These are phyloP conservation scores for Chloroceryle inda DNA, from an alignment of 2,797 vertebrate species.

Conservation along the genomic window DNA sequence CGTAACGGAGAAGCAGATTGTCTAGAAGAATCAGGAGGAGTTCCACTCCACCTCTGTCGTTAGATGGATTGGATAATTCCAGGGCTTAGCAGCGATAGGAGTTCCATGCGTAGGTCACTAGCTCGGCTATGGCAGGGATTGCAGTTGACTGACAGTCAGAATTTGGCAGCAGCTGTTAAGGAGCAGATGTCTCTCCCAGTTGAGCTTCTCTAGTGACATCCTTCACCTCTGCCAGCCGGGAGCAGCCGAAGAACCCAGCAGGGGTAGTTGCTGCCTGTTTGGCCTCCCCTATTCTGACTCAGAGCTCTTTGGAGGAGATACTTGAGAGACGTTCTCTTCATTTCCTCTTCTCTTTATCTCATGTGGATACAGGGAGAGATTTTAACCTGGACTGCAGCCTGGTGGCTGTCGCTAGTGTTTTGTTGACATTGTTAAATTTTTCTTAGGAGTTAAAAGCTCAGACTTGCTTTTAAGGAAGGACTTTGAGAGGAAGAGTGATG, in stretches of 20 bases:
- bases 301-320: not conserved
- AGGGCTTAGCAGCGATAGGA: conserved; percentile 73
- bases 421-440: not conserved
- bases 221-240: not conserved
- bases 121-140: conserved; percentile 43
- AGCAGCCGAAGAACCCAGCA: not conserved
- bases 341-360: not conserved
- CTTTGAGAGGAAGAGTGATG: not conserved
- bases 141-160: not conserved
- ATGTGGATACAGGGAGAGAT: not conserved
- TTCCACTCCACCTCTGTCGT: conserved; percentile 34
- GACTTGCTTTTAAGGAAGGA: not conserved
- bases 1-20: conserved; percentile 81
- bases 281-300: not conserved
- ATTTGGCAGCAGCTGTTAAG: not conserved
- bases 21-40: conserved; percentile 68
- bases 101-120: conserved; percentile 27
- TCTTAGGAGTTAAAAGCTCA: not conserved
- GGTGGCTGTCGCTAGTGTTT: not conserved
- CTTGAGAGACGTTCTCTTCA: not conserved
- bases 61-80: conserved; percentile 76
- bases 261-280: not conserved
- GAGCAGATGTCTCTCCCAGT: not conserved
- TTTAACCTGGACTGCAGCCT: not conserved
- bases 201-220: not conserved